These are phyloP conservation scores for Lithobates sylvaticus DNA, from an alignment of 2,797 vertebrate species.

Conservation along the genomic window DNA sequence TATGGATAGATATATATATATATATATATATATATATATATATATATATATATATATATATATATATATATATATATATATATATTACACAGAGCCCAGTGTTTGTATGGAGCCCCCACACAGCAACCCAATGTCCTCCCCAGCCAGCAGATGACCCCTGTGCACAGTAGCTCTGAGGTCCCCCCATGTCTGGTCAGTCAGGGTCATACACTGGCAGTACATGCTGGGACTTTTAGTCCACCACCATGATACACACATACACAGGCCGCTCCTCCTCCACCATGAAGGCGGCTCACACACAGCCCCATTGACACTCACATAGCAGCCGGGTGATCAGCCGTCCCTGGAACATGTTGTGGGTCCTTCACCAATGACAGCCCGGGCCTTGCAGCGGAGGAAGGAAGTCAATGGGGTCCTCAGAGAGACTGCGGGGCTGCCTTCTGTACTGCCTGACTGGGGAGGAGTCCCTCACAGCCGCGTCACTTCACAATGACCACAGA, in stretches of 20 bases:
- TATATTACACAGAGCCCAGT: too few relatives aligned
- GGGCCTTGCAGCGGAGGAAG: background rate
- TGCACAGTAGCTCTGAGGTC: too few relatives aligned
- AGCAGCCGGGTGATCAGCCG: slow-evolving; percentile 81
- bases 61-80: too few relatives aligned
- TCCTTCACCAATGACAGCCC: slow-evolving; percentile 87
- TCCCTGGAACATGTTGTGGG: slow-evolving; percentile 83
- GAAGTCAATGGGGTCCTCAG: background rate
- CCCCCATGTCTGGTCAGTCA: too few relatives aligned
- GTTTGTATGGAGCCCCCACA: too few relatives aligned
- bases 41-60: too few relatives aligned
- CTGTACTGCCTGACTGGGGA: background rate
- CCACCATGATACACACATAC: background rate
- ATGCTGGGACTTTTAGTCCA: background rate
- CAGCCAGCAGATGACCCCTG: too few relatives aligned
- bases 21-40: too few relatives aligned
- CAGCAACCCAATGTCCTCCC: too few relatives aligned
- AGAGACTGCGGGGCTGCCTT: background rate
- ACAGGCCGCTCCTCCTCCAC: background rate
- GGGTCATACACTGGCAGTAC: too few relatives aligned
- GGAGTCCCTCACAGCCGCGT: background rate
- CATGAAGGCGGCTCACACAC: background rate
- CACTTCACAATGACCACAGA: background rate
- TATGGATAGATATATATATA: too few relatives aligned
- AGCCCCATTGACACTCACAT: slow-evolving; percentile 74